These are phyloP conservation scores for Salmo trutta DNA, from an alignment of 2,797 vertebrate genomes.

Conservation along the genomic window DNA sequence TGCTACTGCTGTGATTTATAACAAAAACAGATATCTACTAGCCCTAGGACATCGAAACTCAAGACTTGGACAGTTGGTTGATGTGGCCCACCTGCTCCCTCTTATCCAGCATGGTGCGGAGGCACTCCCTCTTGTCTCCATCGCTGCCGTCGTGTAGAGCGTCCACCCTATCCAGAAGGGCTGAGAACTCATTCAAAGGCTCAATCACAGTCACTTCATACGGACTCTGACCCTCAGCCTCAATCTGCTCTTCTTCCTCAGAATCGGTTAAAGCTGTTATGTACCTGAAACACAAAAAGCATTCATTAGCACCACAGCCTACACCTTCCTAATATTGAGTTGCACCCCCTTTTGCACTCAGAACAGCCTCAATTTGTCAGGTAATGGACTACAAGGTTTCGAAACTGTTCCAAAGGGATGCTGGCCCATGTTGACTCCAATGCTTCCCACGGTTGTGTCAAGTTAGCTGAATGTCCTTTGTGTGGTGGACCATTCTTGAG, in stretches of 20 bases:
- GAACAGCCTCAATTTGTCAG: too few species aligned
- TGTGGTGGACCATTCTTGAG: too few species aligned
- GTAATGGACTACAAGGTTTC: too few species aligned
- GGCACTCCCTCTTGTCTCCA: conserved; percentile 79
- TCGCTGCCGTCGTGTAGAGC: conserved; percentile 77
- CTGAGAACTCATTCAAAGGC: conserved; percentile 61
- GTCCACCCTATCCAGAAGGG: conserved; percentile 81
- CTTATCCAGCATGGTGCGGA: conserved; percentile 78
- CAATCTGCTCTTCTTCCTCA: conserved; percentile 71
- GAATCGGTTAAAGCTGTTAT: conserved; percentile 91
- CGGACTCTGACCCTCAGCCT: conserved; percentile 46
- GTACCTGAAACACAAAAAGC: conserved; percentile 75
- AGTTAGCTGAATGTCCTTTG: too few species aligned
- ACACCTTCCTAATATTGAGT: too few species aligned
- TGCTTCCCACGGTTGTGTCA: too few species aligned
- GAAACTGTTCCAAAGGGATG: too few species aligned
- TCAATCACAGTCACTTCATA: conserved; percentile 42
- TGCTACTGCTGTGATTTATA: too few species aligned
- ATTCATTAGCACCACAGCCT: neutral
- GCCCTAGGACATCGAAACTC: too few species aligned
- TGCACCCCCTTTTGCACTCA: too few species aligned
- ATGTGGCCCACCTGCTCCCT: conserved; percentile 77
- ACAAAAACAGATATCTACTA: too few species aligned
- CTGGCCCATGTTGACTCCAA: too few species aligned
- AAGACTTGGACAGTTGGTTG: neutral